Evolutionary conservation across 1,140 invertebrate genomes (phyloP).

Genomic region (Cyclargus thomasi): DNA sequence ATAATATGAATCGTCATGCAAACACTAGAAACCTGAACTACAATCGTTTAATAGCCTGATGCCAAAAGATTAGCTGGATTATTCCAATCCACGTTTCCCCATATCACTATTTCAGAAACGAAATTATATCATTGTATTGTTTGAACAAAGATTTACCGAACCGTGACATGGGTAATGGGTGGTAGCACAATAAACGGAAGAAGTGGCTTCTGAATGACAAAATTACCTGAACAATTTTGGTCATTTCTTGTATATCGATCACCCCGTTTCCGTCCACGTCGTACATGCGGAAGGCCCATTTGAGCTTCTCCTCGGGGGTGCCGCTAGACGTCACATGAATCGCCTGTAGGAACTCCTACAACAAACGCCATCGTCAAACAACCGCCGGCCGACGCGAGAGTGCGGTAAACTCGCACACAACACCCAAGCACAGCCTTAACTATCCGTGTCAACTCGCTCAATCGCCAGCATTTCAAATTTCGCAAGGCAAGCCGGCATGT

Average conservation of each 20-base stretch:
- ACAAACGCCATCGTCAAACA: slow-evolving; percentile 56
- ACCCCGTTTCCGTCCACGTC: slow-evolving; percentile 99
- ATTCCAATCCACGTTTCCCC: background rate
- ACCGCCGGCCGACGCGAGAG: background rate
- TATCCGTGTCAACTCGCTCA: background rate
- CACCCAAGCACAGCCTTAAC: background rate
- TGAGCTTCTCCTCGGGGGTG: slow-evolving; percentile 97
- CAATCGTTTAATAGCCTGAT: background rate
- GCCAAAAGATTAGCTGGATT: too few relatives aligned
- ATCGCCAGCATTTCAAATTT: slow-evolving; percentile 27
- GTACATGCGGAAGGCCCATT: slow-evolving; percentile 99
- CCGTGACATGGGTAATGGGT: too few relatives aligned
- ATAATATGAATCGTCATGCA: background rate
- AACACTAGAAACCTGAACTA: background rate
- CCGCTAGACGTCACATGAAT: slow-evolving; percentile 99
- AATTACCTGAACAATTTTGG: slow-evolving; percentile 91
- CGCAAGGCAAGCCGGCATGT: slow-evolving; percentile 26
- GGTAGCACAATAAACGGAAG: too few relatives aligned
- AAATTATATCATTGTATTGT: background rate
- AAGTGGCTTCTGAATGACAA: too few relatives aligned
- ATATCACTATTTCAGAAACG: background rate
- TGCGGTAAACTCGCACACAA: background rate
- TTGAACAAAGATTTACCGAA: background rate
- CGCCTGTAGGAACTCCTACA: slow-evolving; percentile 96
- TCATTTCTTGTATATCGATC: slow-evolving; percentile 98